Conservation (phyloP, 2,797 vertebrate species). For the Hypotaenidia philippensis region DNA sequence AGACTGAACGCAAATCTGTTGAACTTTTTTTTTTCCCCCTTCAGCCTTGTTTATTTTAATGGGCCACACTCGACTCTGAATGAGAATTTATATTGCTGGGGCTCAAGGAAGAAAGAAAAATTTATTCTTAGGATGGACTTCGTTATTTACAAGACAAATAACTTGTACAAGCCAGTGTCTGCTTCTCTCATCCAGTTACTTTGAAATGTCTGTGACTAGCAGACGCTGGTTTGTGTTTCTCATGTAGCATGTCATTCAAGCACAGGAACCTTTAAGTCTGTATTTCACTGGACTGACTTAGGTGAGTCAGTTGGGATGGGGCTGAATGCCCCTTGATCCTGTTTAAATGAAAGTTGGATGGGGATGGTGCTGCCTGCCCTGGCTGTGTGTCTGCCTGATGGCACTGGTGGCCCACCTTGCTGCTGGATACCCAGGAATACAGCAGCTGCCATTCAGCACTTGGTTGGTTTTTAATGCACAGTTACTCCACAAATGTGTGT, state of each 20-base stretch:
- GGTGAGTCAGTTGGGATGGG: not conserved
- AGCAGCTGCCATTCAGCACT: not conserved
- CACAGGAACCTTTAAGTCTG: no score
- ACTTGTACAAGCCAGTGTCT: not conserved
- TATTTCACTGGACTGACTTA: not conserved
- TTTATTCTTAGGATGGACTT: rapidly evolving
- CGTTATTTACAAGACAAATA: not conserved
- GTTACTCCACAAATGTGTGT: not conserved
- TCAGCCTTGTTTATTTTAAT: not conserved
- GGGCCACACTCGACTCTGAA: not conserved
- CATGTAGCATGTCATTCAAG: rapidly evolving
- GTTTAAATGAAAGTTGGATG: not conserved
- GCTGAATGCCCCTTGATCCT: not conserved
- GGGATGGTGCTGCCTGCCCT: not conserved
- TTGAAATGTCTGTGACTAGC: not conserved
- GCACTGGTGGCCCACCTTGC: not conserved
- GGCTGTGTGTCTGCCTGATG: not conserved
- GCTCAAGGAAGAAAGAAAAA: not conserved
- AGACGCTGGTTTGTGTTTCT: not conserved
- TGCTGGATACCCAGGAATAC: not conserved
- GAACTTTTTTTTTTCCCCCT: not conserved
- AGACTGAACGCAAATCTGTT: not conserved
- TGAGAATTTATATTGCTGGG: not conserved
- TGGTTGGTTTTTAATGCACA: rapidly evolving
- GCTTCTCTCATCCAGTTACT: not conserved